phyloP scores from a whole-genome alignment of 2,797 vertebrate species.

The Pangasius krempfi region DNA sequence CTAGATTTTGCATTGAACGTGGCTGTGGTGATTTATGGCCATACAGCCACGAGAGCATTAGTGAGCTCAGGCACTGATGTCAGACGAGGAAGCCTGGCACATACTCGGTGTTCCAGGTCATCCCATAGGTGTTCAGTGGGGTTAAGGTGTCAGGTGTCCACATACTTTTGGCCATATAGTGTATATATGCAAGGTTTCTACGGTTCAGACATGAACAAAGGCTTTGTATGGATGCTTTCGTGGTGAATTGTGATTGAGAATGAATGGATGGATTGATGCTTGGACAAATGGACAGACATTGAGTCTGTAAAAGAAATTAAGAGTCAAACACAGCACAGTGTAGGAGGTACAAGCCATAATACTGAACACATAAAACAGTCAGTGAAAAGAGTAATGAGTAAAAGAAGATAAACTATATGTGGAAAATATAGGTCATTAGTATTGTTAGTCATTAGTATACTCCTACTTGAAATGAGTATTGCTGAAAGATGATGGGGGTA shows the following conservation, averaged over 20 bases:
- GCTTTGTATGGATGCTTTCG: neutral
- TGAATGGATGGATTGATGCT: neutral
- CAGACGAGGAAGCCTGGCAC: too few species aligned
- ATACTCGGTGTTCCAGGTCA: neutral
- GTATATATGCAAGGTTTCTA: neutral
- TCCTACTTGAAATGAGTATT: neutral
- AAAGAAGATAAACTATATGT: neutral
- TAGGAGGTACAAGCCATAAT: neutral
- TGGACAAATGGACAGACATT: neutral
- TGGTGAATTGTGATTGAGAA: neutral
- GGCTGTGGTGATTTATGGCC: neutral
- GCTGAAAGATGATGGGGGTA: neutral
- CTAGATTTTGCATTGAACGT: neutral
- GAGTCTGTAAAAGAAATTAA: neutral
- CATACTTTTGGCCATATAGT: too few species aligned
- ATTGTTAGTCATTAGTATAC: neutral
- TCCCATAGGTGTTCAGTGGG: neutral
- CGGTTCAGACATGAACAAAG: neutral
- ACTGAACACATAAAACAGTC: neutral
- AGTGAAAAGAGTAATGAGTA: neutral
- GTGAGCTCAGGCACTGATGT: neutral
- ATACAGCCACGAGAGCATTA: neutral
- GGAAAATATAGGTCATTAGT: neutral
- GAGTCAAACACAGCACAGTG: neutral
- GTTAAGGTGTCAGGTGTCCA: neutral